Base-by-base conservation (phyloP, 1,140 invertebrate genomes). In the Chionoecetes opilio region DNA sequence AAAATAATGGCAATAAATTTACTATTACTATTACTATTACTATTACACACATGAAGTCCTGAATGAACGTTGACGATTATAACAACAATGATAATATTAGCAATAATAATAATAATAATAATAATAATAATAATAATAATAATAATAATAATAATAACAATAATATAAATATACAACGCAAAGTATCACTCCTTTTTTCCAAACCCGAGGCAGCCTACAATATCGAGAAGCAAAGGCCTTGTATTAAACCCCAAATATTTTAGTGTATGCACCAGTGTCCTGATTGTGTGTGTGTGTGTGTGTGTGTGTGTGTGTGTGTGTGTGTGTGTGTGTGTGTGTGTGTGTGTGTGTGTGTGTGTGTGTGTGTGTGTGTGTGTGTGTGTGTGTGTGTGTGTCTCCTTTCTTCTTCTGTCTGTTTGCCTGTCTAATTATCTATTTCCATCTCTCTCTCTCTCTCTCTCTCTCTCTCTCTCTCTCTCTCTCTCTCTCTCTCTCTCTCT, bases 61-160 rank as follows among this genome's bases (percentile, higher is more conserved):
- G 21, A 75, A 11, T 14, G 26, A 75, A n/a, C 8, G n/a, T n/a
- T 2, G n/a, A 75, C 26, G n/a, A n/a, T n/a, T n/a, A n/a, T n/a
- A 75, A n/a, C 8, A 75, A 75, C 8, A 75, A 75, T n/a, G n/a
- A 75, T n/a, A 75, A 75, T n/a, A 75, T n/a, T n/a, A 75, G n/a
- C n/a, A 75, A 75, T 75, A 75, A 75, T 75, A 75, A 75, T 75
- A n/a, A n/a, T 75, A 75, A 75, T 75, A 75, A 75, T 75, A 75
- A 75, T 75, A 75, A 75, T 75, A 75, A 75, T 75, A 75, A 75
- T 75, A 75, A 75, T 75, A 75, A 75, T 75, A 75, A 6, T 46
- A 46, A 46, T 46, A 6, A 75, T 75, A 75, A 75, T 75, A 21
- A 75, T 46, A 46, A 46, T 75, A n/a, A 75, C n/a, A 75, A n/a